Evolutionary conservation across 2,113 vertebrate species (phyloP).

Genomic region (Himantopus leucocephalus): DNA sequence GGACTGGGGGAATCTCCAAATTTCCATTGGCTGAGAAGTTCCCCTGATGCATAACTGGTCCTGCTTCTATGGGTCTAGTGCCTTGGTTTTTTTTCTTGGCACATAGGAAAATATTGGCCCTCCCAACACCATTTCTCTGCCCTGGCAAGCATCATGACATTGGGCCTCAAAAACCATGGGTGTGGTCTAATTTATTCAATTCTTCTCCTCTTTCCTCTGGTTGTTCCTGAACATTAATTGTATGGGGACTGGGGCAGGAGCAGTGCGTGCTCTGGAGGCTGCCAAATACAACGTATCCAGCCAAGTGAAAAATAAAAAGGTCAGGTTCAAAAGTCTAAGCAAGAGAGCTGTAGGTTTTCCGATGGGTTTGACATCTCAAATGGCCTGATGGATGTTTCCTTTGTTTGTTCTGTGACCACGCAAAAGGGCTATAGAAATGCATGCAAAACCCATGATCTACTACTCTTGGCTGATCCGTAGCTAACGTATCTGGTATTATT

Average conservation of each 20-base stretch:
- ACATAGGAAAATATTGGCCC: not conserved
- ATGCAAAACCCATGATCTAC: not conserved
- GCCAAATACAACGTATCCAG: constrained; percentile 34
- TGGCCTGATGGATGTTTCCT: constrained; percentile 46
- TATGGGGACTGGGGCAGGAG: constrained; percentile 44
- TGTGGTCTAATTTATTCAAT: constrained; percentile 34
- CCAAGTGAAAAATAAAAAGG: constrained; percentile 44
- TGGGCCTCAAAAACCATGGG: not conserved
- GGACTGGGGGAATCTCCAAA: not conserved
- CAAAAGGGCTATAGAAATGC: not conserved
- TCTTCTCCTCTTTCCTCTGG: not conserved
- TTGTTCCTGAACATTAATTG: constrained; percentile 17
- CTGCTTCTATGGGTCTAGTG: not conserved
- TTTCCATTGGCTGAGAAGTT: not conserved
- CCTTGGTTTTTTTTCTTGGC: not conserved
- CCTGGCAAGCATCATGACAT: not conserved
- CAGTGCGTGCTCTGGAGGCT: constrained; percentile 28
- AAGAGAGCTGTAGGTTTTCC: constrained; percentile 36
- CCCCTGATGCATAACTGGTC: not conserved
- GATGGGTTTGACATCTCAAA: constrained; percentile 42
- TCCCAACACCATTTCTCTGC: not conserved
- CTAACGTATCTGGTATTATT: not conserved
- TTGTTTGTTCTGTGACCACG: constrained; percentile 33
- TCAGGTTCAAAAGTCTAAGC: constrained; percentile 34
- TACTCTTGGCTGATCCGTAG: not conserved